Evolutionary conservation across 2,797 vertebrate species (phyloP).

Genomic region (Emydoidea blandingii): DNA sequence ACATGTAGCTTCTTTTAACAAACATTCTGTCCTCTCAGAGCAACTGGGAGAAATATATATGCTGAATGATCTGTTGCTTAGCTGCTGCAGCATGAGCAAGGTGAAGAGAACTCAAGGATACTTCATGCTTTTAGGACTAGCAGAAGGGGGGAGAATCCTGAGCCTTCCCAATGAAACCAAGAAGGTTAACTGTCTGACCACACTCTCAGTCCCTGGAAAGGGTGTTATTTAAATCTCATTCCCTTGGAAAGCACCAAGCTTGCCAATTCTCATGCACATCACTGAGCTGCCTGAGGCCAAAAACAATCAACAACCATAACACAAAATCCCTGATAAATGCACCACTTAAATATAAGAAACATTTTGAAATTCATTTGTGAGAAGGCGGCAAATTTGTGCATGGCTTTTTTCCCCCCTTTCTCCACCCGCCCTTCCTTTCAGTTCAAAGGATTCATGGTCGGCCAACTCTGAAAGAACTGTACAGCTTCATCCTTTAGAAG

Average conservation of each 20-base stretch:
- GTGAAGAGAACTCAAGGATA: not conserved
- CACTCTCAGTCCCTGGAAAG: not conserved
- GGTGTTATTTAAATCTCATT: constrained; percentile 41
- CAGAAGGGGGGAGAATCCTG: not conserved
- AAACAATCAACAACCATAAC: not conserved
- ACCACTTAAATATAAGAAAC: constrained; percentile 12
- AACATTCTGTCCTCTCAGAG: not conserved
- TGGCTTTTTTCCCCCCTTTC: not conserved
- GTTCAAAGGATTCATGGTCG: not conserved
- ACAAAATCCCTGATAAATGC: constrained; percentile 18
- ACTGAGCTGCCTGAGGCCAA: not conserved
- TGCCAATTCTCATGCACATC: constrained; percentile 34
- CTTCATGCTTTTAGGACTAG: not conserved
- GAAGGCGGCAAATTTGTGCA: not conserved
- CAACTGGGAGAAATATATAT: not conserved
- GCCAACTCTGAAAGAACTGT: not conserved
- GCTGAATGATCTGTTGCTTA: not conserved
- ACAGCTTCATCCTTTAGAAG: not conserved
- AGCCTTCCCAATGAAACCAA: not conserved
- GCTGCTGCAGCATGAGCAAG: not conserved
- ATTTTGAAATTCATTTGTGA: not conserved
- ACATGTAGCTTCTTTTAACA: not conserved
- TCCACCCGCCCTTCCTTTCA: not conserved
- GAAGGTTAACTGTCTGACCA: not conserved
- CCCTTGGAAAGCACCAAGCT: constrained; percentile 25